Conservation (phyloP, 2,888 invertebrate species). For the Onchidella celtica region DNA sequence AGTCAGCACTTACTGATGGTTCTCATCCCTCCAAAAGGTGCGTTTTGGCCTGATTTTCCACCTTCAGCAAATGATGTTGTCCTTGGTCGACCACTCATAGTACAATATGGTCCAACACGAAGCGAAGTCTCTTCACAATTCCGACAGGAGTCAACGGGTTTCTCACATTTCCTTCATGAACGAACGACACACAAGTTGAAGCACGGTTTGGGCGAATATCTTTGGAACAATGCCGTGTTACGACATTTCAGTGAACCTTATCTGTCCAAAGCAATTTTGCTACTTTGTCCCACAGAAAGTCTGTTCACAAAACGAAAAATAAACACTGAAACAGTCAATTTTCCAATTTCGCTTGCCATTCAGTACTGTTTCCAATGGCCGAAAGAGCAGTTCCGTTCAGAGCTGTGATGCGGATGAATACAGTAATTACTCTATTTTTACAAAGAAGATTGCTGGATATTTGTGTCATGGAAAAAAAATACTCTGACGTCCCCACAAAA, state of each 20-base stretch:
- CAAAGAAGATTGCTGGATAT: too few species aligned
- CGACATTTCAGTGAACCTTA: background rate
- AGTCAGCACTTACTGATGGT: constrained; percentile 72
- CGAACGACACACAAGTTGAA: constrained; percentile 7
- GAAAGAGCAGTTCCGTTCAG: constrained; percentile 68
- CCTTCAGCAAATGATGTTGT: constrained; percentile 78
- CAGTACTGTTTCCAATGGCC: constrained; percentile 70
- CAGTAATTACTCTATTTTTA: constrained; percentile 50
- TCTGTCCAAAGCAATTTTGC: background rate
- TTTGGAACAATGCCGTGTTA: background rate
- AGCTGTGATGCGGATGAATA: constrained; percentile 59
- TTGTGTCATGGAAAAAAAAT: too few species aligned
- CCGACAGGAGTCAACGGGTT: constrained; percentile 45
- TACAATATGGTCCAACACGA: constrained; percentile 53
- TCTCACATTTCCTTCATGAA: constrained; percentile 57
- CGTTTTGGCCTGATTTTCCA: constrained; percentile 72
- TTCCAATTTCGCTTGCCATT: constrained; percentile 50
- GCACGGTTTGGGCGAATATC: background rate
- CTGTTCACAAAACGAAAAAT: constrained; percentile 43
- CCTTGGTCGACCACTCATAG: constrained; percentile 76
- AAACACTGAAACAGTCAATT: constrained; percentile 41
- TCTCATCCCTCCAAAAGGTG: constrained; percentile 74
- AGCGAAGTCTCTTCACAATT: constrained; percentile 44
- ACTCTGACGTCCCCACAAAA: too few species aligned
- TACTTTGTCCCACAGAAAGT: background rate